A percentile compares a stretch with the other conserved stretches of the same genome.
These are phyloP conservation scores for Heliconius eleuchia DNA, from an alignment of 1,140 invertebrate genomes.

Conservation along the genomic window DNA sequence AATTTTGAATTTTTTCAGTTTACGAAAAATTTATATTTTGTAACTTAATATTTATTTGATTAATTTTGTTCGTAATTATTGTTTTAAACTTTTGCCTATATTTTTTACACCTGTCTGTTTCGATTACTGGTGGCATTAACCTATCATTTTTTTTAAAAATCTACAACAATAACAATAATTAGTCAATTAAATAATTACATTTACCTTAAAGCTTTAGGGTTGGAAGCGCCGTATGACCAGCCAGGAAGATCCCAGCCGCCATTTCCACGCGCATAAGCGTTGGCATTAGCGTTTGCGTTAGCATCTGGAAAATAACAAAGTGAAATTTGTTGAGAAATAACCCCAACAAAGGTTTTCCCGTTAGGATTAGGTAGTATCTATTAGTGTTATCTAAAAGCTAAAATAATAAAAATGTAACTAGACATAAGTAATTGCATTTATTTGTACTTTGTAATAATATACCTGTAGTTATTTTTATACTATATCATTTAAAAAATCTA, in stretches of 20 bases:
- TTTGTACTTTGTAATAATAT: not conserved
- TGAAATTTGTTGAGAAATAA: not conserved
- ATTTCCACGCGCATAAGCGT: slow-evolving; percentile 34
- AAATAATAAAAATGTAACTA: no score
- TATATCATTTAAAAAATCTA: not conserved
- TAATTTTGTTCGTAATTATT: no score
- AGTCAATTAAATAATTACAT: not conserved
- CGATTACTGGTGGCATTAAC: no score
- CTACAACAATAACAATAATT: not conserved
- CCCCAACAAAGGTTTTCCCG: not conserved
- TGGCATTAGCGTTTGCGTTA: slow-evolving; percentile 56
- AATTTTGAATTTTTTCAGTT: no score
- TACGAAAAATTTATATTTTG: no score
- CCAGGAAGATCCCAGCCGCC: slow-evolving; percentile 55
- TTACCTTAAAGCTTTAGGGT: slow-evolving; percentile 55
- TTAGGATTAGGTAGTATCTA: no score
- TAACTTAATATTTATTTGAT: no score
- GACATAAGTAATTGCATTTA: not conserved
- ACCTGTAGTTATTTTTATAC: not conserved
- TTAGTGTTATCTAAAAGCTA: no score
- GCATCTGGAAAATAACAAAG: slow-evolving; percentile 47
- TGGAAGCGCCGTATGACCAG: slow-evolving; percentile 47
- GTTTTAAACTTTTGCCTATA: no score
- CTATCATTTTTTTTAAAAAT: not conserved
- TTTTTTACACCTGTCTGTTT: no score